Evolutionary conservation across 23 tunicate genomes (phyloP).

Genomic region (Ciona savignyi): DNA sequence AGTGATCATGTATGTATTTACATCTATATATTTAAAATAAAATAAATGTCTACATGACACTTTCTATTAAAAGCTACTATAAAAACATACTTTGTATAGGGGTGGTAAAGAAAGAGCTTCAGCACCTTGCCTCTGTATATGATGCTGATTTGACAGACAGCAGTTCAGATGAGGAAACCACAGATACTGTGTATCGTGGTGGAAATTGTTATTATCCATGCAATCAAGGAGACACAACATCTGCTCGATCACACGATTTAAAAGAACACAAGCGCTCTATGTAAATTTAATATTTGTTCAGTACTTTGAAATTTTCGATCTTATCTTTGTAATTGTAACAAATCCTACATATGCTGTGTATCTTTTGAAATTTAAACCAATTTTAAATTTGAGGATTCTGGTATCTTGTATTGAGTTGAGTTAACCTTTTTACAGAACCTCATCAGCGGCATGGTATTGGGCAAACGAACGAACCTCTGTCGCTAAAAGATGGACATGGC

Average conservation of each 20-base stretch:
- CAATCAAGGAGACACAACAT: neutral
- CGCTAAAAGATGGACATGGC: constrained; percentile 78
- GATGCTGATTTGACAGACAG: constrained; percentile 74
- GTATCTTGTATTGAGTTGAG: too few relatives aligned
- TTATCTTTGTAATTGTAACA: too few relatives aligned
- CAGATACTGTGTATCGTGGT: constrained; percentile 6
- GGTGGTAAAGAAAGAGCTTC: neutral
- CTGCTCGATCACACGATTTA: neutral
- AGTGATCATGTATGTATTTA: too few relatives aligned
- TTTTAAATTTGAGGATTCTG: too few relatives aligned
- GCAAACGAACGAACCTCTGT: constrained; percentile 38
- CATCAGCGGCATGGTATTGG: constrained; percentile 49
- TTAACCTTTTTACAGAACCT: neutral
- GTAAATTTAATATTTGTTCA: too few relatives aligned
- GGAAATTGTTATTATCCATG: constrained; percentile 2
- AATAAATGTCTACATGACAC: too few relatives aligned
- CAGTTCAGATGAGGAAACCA: constrained; percentile 76
- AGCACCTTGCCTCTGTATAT: neutral
- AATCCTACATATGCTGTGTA: too few relatives aligned
- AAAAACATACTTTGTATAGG: too few relatives aligned
- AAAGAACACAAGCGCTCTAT: neutral
- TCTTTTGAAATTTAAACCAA: too few relatives aligned
- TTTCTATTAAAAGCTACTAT: too few relatives aligned
- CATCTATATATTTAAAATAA: too few relatives aligned
- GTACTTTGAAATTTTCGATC: too few relatives aligned